Evolutionary conservation across 2,888 invertebrate genomes (phyloP).

Genomic region (Acleris laterana): DNA sequence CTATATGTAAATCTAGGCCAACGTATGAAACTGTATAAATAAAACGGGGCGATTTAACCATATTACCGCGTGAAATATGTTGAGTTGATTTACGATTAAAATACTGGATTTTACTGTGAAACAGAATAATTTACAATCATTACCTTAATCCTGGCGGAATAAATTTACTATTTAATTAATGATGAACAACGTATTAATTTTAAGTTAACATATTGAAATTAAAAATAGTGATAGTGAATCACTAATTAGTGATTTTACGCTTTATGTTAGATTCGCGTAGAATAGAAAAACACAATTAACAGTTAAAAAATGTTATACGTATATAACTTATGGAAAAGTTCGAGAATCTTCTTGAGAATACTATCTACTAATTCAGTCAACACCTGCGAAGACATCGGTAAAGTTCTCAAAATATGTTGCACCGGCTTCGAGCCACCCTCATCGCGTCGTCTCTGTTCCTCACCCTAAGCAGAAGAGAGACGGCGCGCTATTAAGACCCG

Average conservation of each 20-base stretch:
- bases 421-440: neutral
- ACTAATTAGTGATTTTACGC: too few species aligned
- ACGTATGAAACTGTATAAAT: conserved; percentile 7
- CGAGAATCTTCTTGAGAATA: too few species aligned
- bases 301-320: too few species aligned
- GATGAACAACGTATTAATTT: too few species aligned
- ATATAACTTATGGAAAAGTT: too few species aligned
- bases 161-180: too few species aligned
- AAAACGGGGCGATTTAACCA: conserved; percentile 8
- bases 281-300: too few species aligned
- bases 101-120: neutral
- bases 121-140: too few species aligned
- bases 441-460: neutral
- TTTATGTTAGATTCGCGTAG: too few species aligned
- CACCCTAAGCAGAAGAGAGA: neutral
- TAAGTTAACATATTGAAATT: too few species aligned
- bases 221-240: too few species aligned
- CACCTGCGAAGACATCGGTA: conserved; percentile 1
- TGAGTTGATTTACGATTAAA: neutral
- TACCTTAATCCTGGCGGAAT: too few species aligned
- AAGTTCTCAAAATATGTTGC: neutral
- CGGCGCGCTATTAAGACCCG: neutral
- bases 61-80: neutral
- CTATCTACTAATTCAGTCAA: neutral
- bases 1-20: conserved; percentile 27